Conservation (phyloP, 1,140 invertebrate species). For the Heliconius melpomene region DNA sequence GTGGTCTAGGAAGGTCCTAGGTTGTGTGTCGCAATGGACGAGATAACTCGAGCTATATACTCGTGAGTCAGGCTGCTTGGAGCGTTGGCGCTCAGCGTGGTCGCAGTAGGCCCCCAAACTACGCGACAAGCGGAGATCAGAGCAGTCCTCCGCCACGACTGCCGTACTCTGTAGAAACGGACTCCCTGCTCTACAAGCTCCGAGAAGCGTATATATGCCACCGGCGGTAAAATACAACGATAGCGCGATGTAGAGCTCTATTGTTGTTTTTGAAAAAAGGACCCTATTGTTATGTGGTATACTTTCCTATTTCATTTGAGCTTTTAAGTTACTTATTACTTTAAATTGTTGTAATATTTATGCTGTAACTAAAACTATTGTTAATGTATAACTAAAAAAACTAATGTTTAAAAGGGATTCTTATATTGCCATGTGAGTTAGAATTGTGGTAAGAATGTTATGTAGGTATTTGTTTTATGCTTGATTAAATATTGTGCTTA, state of each 20-base stretch:
- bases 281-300: background rate
- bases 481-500: too few relatives aligned
- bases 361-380: background rate
- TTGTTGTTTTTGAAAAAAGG: background rate
- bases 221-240: background rate
- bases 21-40: conserved; percentile 1
- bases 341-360: background rate
- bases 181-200: background rate
- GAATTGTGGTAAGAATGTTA: too few relatives aligned
- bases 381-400: too few relatives aligned
- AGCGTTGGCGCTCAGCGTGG: background rate
- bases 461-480: too few relatives aligned
- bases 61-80: background rate
- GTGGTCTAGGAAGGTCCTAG: background rate
- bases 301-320: background rate
- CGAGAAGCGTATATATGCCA: background rate
- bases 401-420: too few relatives aligned
- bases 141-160: conserved; percentile 11
- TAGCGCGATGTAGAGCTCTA: background rate
- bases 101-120: conserved; percentile 13
- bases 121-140: background rate
- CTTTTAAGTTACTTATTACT: background rate
- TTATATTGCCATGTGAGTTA: too few relatives aligned
- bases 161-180: background rate
- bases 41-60: conserved; percentile 7